A percentile compares a stretch with the other conserved stretches of the same genome.
Conservation (phyloP, 2,113 vertebrate genomes). For the Sitta europaea region DNA sequence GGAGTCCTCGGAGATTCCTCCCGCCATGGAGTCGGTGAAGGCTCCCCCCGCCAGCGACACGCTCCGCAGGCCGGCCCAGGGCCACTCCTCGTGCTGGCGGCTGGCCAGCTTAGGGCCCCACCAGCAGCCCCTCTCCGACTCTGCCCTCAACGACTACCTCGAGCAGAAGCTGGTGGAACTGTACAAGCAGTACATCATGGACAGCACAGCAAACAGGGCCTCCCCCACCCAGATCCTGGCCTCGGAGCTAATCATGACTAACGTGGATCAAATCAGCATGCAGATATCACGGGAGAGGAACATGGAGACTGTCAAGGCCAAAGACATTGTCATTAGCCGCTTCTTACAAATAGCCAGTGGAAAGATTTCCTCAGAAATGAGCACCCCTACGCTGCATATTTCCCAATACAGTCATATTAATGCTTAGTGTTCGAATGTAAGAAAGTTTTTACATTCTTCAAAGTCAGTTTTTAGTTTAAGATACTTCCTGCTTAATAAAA, state of each 20-base stretch:
- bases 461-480: neutral
- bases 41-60: neutral
- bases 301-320: conserved; percentile 85
- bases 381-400: conserved; percentile 91
- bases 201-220: conserved; percentile 73
- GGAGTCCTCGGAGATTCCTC: conserved; percentile 87
- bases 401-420: conserved; percentile 76
- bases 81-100: conserved; percentile 81
- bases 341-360: conserved; percentile 83
- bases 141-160: conserved; percentile 88
- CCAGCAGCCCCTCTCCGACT: conserved; percentile 88
- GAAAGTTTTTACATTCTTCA: neutral
- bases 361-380: conserved; percentile 87
- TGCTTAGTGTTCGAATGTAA: neutral
- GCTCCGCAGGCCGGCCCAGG: conserved; percentile 40
- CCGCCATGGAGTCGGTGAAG: conserved; percentile 72
- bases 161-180: conserved; percentile 92
- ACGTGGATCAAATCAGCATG: conserved; percentile 89
- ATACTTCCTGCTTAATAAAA: neutral
- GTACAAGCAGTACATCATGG: conserved; percentile 92
- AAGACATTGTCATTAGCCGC: conserved; percentile 91
- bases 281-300: conserved; percentile 90
- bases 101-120: conserved; percentile 77
- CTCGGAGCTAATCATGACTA: conserved; percentile 89
- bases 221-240: conserved; percentile 83